A percentile compares a stretch with the other conserved stretches of the same genome.
These are phyloP conservation scores for Ethmia dodecea DNA, from an alignment of 2,888 invertebrate species.

Conservation along the genomic window DNA sequence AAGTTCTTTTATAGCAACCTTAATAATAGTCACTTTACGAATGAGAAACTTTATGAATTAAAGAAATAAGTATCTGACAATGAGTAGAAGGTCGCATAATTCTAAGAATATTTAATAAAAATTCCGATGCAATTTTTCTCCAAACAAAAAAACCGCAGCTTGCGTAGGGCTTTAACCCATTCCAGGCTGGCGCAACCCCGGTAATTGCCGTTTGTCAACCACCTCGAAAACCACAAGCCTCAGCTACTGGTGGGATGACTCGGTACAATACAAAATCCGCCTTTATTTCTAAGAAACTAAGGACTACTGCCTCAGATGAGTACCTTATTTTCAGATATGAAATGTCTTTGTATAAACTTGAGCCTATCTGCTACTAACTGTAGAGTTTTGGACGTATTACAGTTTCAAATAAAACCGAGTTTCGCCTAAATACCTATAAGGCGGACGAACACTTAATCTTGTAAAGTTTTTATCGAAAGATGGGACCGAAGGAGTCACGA, in stretches of 20 bases:
- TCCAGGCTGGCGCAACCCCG: constrained; percentile 6
- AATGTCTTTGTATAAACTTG: background rate
- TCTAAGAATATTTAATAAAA: constrained; percentile 5
- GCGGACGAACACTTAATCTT: constrained; percentile 2
- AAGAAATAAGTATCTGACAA: too few relatives aligned
- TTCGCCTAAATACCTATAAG: background rate
- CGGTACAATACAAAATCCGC: background rate
- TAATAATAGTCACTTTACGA: too few relatives aligned
- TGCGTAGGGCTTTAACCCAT: constrained; percentile 14
- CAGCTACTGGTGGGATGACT: too few relatives aligned
- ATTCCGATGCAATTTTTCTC: constrained; percentile 11
- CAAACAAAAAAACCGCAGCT: constrained; percentile 14
- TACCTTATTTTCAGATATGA: too few relatives aligned
- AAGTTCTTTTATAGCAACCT: too few relatives aligned
- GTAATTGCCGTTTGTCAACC: constrained; percentile 13
- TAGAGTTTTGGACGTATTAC: background rate
- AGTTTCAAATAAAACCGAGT: background rate
- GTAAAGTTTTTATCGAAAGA: constrained; percentile 15
- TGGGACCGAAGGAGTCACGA: constrained; percentile 28
- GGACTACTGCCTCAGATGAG: too few relatives aligned
- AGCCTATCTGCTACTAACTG: background rate
- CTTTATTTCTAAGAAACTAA: background rate
- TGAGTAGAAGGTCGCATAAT: too few relatives aligned
- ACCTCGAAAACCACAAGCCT: background rate
- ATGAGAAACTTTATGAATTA: too few relatives aligned